Evolutionary conservation across 2,888 invertebrate species (phyloP).

Genomic region (Hydraecia micacea): DNA sequence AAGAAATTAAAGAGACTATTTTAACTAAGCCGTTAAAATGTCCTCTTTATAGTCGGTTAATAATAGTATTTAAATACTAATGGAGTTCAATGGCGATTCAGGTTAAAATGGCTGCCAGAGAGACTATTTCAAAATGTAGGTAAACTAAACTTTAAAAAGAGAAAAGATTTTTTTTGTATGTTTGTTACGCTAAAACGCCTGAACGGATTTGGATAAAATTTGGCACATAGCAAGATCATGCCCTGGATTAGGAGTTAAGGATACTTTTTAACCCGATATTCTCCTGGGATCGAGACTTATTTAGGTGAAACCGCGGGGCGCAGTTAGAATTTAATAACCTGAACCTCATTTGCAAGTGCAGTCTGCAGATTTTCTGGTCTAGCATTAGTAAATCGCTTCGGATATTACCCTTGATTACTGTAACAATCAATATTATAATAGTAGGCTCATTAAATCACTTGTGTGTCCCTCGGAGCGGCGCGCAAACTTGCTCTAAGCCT

Average conservation of each 20-base stretch:
- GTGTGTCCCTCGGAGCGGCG: constrained; percentile 65
- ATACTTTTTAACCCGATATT: not conserved
- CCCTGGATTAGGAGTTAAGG: not conserved
- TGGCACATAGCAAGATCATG: not conserved
- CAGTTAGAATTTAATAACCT: constrained; percentile 24
- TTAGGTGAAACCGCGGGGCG: not conserved
- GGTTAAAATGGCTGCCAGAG: constrained; percentile 29
- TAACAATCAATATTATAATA: constrained; percentile 67
- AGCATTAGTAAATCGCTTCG: constrained; percentile 61
- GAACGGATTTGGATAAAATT: not conserved
- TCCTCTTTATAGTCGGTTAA: constrained; percentile 49
- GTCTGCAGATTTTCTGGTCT: constrained; percentile 40
- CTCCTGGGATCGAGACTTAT: not conserved
- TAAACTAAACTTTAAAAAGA: not conserved
- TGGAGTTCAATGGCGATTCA: constrained; percentile 34
- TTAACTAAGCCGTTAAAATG: constrained; percentile 55
- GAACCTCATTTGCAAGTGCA: constrained; percentile 26
- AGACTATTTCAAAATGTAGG: constrained; percentile 28
- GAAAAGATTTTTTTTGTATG: not conserved
- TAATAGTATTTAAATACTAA: constrained; percentile 55
- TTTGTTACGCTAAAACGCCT: not conserved
- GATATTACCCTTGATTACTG: constrained; percentile 63
- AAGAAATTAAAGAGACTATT: constrained; percentile 53
- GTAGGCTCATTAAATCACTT: constrained; percentile 66
- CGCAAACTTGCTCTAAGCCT: constrained; percentile 58